Conservation (phyloP, 2,113 vertebrate species). For the Rhinoptilus africanus region DNA sequence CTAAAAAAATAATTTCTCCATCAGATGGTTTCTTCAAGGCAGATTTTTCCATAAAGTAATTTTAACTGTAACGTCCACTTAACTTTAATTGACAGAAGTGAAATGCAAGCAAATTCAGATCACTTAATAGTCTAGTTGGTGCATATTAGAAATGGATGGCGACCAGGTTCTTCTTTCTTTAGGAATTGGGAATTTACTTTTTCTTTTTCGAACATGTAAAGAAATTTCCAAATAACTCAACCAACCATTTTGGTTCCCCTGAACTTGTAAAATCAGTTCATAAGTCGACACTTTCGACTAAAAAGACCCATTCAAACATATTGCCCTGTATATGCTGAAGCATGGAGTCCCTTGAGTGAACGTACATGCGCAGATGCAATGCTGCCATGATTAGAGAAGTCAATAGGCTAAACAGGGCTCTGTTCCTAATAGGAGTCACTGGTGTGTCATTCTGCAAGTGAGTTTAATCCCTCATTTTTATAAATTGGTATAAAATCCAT, state of each 20-base stretch:
- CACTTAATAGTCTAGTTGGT: neutral
- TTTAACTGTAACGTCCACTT: neutral
- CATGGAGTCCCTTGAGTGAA: neutral
- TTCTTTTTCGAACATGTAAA: neutral
- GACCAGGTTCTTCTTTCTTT: neutral
- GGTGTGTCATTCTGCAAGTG: neutral
- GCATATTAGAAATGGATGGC: neutral
- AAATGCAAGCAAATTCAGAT: neutral
- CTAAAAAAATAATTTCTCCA: neutral
- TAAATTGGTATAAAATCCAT: neutral
- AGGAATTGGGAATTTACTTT: neutral
- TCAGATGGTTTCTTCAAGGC: neutral
- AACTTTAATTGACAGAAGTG: neutral
- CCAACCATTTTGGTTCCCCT: neutral
- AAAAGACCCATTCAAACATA: neutral
- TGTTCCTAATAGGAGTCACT: neutral
- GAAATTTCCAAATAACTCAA: neutral
- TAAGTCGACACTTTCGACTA: neutral
- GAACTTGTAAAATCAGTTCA: neutral
- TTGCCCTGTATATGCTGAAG: neutral
- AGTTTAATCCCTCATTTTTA: neutral
- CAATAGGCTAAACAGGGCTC: neutral
- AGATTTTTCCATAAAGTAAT: neutral
- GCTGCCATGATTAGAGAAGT: neutral
- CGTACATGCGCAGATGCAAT: neutral